Percentiles rank a stretch among this genome's conserved stretches.
These are phyloP conservation scores for Colletes collaris DNA, from an alignment of 2,888 invertebrate genomes.

Conservation along the genomic window DNA sequence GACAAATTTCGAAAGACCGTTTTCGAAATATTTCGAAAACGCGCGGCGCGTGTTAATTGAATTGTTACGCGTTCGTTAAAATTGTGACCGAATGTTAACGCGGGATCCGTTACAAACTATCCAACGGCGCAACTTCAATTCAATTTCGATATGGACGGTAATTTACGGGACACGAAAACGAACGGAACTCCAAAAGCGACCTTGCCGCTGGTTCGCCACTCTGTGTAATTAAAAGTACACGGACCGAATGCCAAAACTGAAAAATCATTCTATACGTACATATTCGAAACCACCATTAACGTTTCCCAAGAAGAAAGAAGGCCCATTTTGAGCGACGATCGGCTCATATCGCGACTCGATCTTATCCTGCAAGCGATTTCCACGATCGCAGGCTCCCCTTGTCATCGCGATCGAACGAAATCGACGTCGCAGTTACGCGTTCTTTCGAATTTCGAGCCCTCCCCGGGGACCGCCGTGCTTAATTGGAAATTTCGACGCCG, in stretches of 20 bases:
- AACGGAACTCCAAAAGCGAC: not conserved
- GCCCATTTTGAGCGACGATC: not conserved
- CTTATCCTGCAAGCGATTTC: too few relatives aligned
- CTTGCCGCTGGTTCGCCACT: slow-evolving; percentile 8
- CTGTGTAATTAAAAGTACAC: slow-evolving; percentile 10
- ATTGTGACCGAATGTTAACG: slow-evolving; percentile 28
- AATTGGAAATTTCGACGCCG: slow-evolving; percentile 47
- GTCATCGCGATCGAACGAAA: slow-evolving; percentile 1
- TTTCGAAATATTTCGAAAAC: slow-evolving; percentile 28
- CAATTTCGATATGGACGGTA: slow-evolving; percentile 42
- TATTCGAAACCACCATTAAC: too few relatives aligned
- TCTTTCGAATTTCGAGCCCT: slow-evolving; percentile 24
- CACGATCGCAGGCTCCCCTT: too few relatives aligned
- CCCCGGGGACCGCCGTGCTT: slow-evolving; percentile 35
- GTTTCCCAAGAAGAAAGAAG: too few relatives aligned
- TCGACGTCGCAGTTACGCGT: slow-evolving; percentile 27
- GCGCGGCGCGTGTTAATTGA: slow-evolving; percentile 46
- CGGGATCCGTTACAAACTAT: slow-evolving; percentile 50
- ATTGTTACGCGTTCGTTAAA: slow-evolving; percentile 46
- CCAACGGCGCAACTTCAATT: slow-evolving; percentile 21
- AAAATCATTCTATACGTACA: not conserved
- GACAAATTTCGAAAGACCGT: slow-evolving; percentile 26
- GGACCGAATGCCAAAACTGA: not conserved
- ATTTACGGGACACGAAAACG: not conserved
- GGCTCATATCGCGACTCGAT: not conserved